These are phyloP conservation scores for Sycophaga agraensis DNA, from an alignment of 1,140 invertebrate species.

Conservation along the genomic window DNA sequence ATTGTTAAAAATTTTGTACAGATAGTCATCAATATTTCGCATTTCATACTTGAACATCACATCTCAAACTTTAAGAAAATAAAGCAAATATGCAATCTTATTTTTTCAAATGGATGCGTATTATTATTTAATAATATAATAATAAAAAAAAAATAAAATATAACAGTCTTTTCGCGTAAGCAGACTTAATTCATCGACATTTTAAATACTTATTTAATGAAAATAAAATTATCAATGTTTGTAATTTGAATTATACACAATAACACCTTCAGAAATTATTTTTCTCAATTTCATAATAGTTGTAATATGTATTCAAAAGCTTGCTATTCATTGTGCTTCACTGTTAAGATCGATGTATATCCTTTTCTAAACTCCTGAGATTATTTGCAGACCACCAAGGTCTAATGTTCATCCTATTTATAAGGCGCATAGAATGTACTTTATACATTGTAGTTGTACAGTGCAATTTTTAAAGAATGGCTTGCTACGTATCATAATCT, in stretches of 20 bases:
- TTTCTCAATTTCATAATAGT: conserved; percentile 6
- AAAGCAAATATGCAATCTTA: conserved; percentile 19
- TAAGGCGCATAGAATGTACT: conserved; percentile 4
- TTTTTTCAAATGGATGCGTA: conserved; percentile 23
- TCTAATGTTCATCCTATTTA: conserved; percentile 13
- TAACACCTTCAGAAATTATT: conserved; percentile 8
- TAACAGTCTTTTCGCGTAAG: conserved; percentile 28
- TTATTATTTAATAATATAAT: conserved; percentile 27
- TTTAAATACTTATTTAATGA: conserved; percentile 25
- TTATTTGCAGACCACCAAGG: conserved; percentile 22
- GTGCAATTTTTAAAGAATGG: conserved; percentile 12
- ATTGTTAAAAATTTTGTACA: conserved; percentile 4
- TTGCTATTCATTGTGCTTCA: conserved; percentile 22
- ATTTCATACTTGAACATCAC: conserved; percentile 6
- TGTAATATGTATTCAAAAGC: conserved; percentile 4
- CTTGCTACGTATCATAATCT: conserved; percentile 55
- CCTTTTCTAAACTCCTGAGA: conserved; percentile 17
- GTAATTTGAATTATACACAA: conserved; percentile 11
- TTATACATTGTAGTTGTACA: conserved; percentile 24
- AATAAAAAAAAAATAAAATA: conserved; percentile 30
- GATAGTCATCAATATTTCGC: conserved; percentile 12
- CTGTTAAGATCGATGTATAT: conserved; percentile 21
- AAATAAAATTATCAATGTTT: conserved; percentile 19
- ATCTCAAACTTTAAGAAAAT: conserved; percentile 25
- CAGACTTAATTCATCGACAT: conserved; percentile 23